Evolutionary conservation across 2,888 invertebrate genomes (phyloP).

Genomic region (Electrophaes corylata): DNA sequence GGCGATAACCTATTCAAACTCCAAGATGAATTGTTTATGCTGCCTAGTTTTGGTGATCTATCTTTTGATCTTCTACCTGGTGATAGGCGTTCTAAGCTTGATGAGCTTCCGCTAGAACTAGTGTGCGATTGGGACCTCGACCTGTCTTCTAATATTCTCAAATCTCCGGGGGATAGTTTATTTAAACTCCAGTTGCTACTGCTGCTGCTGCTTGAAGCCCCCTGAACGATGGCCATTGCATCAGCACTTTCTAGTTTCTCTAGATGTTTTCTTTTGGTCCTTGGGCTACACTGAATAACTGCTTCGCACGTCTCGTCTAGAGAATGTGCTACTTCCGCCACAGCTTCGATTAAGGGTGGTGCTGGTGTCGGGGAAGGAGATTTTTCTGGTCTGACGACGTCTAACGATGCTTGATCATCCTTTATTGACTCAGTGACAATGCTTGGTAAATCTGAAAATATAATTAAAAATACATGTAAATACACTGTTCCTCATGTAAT

Average conservation of each 20-base stretch:
- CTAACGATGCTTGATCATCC: constrained; percentile 46
- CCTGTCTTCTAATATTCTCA: constrained; percentile 75
- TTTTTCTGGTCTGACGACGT: constrained; percentile 41
- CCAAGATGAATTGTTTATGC: constrained; percentile 81
- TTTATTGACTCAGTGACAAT: constrained; percentile 52
- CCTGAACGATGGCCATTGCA: constrained; percentile 75
- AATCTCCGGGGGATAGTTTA: constrained; percentile 79
- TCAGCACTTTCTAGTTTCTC: constrained; percentile 80
- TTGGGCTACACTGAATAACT: constrained; percentile 86
- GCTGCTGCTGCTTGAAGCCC: constrained; percentile 79
- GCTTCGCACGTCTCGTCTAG: constrained; percentile 88
- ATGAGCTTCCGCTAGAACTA: constrained; percentile 80
- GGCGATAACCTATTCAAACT: constrained; percentile 79
- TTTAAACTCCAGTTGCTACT: constrained; percentile 83
- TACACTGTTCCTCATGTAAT: neutral
- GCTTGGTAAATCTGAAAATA: constrained; percentile 60
- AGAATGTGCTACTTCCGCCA: constrained; percentile 86
- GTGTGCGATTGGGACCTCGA: constrained; percentile 80
- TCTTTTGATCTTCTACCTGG: constrained; percentile 80
- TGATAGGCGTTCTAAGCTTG: constrained; percentile 77
- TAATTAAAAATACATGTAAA: neutral
- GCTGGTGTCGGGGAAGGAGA: constrained; percentile 56
- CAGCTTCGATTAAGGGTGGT: constrained; percentile 85
- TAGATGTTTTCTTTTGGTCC: constrained; percentile 78
- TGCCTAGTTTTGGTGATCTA: constrained; percentile 78